Evolutionary conservation across 92 coral and sea anemone genomes (phyloP).

Genomic region (Galaxea fascicularis): DNA sequence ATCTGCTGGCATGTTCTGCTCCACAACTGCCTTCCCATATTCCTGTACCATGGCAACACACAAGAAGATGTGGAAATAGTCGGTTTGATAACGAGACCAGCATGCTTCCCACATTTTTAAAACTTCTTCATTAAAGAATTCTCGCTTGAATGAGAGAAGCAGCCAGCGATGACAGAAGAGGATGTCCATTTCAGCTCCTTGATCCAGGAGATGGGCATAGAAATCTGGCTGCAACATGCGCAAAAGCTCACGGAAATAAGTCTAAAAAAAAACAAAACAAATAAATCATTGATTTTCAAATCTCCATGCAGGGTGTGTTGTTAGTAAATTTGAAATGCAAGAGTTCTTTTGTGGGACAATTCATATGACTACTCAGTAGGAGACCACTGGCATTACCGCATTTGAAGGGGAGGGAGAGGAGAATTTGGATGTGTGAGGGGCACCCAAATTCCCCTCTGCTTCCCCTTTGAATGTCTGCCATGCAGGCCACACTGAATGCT

Average conservation of each 20-base stretch:
- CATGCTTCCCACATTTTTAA: constrained; percentile 99
- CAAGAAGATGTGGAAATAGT: constrained; percentile 95
- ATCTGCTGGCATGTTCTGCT: constrained; percentile 81
- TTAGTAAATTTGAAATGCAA: neutral
- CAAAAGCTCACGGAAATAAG: constrained; percentile 87
- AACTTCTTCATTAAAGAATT: constrained; percentile 91
- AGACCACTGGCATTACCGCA: no score
- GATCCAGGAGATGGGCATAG: constrained; percentile 91
- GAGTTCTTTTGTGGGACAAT: neutral
- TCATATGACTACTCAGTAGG: no score
- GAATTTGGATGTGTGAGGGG: no score
- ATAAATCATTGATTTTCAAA: neutral
- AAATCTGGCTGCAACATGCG: constrained; percentile 85
- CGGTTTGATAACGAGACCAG: constrained; percentile 99
- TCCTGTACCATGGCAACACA: constrained; percentile 93
- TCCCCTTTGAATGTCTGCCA: no score
- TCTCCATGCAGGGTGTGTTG: neutral
- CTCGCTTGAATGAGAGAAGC: constrained; percentile 95
- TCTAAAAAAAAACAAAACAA: constrained; percentile 55
- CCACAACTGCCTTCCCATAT: constrained; percentile 79
- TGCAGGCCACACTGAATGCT: no score
- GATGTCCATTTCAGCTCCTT: constrained; percentile 92
- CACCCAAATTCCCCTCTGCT: no score
- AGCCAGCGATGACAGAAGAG: constrained; percentile 98
- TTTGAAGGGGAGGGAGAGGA: no score